These are phyloP conservation scores for Sisyra terminalis DNA, from an alignment of 2,888 invertebrate genomes.

Conservation along the genomic window DNA sequence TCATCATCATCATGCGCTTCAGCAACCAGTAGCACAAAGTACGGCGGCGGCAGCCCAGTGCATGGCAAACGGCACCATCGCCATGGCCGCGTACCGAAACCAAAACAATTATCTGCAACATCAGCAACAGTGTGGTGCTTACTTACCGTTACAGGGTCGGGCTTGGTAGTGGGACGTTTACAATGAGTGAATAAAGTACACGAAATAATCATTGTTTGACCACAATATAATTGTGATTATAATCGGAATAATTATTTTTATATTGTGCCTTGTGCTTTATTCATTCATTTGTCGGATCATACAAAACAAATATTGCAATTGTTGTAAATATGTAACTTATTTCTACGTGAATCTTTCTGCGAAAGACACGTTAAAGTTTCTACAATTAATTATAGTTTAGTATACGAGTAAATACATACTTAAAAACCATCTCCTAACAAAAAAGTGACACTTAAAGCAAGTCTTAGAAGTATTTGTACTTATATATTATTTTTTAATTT, in stretches of 20 bases:
- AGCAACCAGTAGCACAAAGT: constrained; percentile 20
- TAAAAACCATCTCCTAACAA: no score
- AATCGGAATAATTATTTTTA: neutral
- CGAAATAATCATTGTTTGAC: constrained; percentile 1
- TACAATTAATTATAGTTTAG: no score
- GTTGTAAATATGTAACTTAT: neutral
- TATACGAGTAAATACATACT: no score
- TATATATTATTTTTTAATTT: no score
- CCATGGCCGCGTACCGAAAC: constrained; percentile 35
- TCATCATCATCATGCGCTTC: constrained; percentile 24
- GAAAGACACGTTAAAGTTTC: no score
- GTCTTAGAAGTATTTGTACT: no score
- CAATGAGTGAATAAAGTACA: constrained; percentile 5
- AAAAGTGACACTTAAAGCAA: no score
- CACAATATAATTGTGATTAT: neutral
- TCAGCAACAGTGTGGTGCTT: constrained; percentile 71
- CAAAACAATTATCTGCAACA: constrained; percentile 45
- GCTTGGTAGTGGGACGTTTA: constrained; percentile 63
- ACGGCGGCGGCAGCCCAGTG: constrained; percentile 26
- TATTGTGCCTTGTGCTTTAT: neutral
- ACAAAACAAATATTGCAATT: neutral
- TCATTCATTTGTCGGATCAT: neutral
- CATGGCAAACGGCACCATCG: constrained; percentile 39
- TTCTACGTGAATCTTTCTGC: neutral
- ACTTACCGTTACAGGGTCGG: constrained; percentile 67